Conservation (phyloP, 1,140 invertebrate species). For the Luehdorfia chinensis region DNA sequence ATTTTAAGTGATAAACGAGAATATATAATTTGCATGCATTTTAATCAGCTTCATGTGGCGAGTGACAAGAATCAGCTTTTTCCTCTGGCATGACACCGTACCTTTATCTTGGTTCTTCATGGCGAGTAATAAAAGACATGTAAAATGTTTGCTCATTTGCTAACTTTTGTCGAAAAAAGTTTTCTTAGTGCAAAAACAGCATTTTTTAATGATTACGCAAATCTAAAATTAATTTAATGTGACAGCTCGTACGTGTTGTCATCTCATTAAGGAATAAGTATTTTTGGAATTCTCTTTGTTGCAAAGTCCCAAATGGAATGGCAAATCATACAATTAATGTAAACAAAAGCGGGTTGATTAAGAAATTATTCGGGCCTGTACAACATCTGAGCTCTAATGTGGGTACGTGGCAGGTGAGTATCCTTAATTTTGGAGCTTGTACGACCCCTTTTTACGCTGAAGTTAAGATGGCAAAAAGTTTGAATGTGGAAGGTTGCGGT, state of each 20-base stretch:
- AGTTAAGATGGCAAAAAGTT: conserved; percentile 18
- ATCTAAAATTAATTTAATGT: conserved; percentile 6
- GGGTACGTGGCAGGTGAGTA: conserved; percentile 23
- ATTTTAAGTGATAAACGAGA: too few relatives aligned
- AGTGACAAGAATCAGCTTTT: too few relatives aligned
- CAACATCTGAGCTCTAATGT: conserved; percentile 36
- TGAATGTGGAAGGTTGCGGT: background rate
- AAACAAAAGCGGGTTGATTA: conserved; percentile 64
- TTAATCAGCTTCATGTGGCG: too few relatives aligned
- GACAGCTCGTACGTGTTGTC: conserved; percentile 4
- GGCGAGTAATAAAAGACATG: too few relatives aligned
- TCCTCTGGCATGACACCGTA: too few relatives aligned
- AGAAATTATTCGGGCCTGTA: conserved; percentile 53
- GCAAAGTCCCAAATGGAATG: conserved; percentile 48
- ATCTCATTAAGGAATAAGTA: conserved; percentile 15
- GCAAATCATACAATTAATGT: conserved; percentile 56
- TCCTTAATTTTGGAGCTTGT: conserved; percentile 24
- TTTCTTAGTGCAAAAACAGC: too few relatives aligned
- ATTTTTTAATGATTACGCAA: conserved; percentile 8
- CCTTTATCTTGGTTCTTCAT: too few relatives aligned
- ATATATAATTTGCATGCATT: too few relatives aligned
- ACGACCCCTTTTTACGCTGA: conserved; percentile 30
- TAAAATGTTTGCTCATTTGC: too few relatives aligned
- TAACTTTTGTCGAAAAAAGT: too few relatives aligned
- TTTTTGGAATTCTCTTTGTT: conserved; percentile 50